Conservation (phyloP, 2,797 vertebrate species). For the Hydrolagus colliei region DNA sequence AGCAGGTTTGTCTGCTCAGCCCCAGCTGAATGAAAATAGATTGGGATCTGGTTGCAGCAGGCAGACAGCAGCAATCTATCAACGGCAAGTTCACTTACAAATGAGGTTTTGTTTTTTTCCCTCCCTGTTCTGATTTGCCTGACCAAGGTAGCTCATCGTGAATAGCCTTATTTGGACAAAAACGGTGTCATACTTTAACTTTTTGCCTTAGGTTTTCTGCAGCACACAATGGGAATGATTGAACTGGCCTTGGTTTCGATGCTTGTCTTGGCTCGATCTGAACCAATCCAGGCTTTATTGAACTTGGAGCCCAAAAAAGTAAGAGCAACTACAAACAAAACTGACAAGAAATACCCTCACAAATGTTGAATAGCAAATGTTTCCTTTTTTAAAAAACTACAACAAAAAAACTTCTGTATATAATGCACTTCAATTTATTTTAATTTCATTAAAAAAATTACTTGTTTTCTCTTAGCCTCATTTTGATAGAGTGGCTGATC, state of each 20-base stretch:
- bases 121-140: slow-evolving; percentile 50
- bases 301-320: not conserved
- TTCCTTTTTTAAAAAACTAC: not conserved
- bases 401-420: too few relatives aligned
- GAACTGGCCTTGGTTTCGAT: slow-evolving; percentile 8
- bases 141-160: slow-evolving; percentile 46
- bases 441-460: too few relatives aligned
- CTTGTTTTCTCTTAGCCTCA: not conserved
- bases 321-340: not conserved
- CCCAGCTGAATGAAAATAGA: slow-evolving; percentile 53
- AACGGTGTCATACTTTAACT: not conserved
- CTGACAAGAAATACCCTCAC: too few relatives aligned
- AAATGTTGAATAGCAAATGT: not conserved
- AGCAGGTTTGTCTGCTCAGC: slow-evolving; percentile 33
- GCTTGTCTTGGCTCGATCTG: not conserved
- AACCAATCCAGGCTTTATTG: not conserved
- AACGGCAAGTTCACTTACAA: slow-evolving; percentile 65
- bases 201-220: not conserved
- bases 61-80: slow-evolving; percentile 58
- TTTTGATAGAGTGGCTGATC: not conserved
- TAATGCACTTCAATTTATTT: too few relatives aligned
- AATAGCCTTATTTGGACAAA: slow-evolving; percentile 14
- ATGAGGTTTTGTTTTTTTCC: slow-evolving; percentile 65
- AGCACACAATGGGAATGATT: not conserved
- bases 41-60: slow-evolving; percentile 53